Conservation (phyloP, 2,797 vertebrate genomes). For the Diceros bicornis region DNA sequence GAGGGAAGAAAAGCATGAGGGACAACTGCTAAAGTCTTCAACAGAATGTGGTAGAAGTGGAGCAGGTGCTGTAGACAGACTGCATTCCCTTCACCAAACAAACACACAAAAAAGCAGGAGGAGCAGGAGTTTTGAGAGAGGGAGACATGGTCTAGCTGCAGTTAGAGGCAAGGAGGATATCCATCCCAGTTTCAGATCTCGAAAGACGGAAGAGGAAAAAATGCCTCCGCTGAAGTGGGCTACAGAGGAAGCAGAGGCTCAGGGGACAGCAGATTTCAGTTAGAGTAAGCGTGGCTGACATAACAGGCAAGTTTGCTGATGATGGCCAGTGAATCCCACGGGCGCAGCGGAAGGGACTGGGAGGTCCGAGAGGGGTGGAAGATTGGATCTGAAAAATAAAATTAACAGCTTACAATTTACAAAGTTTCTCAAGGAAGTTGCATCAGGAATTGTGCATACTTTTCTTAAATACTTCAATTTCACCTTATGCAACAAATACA, state of each 20-base stretch:
- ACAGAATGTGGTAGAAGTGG: neutral
- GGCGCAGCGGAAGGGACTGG: neutral
- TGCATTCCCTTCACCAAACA: too few species aligned
- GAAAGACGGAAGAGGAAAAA: neutral
- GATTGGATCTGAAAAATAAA: neutral
- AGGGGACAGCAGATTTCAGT: neutral
- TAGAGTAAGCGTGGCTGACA: neutral
- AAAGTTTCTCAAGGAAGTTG: neutral
- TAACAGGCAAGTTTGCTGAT: neutral
- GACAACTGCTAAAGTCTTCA: neutral
- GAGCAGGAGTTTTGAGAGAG: neutral
- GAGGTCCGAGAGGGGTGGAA: neutral
- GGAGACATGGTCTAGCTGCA: neutral
- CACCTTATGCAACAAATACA: neutral
- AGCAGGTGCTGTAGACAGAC: neutral
- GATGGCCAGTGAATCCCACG: neutral
- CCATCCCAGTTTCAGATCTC: neutral
- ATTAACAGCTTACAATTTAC: neutral
- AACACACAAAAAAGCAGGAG: neutral
- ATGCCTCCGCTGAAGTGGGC: neutral
- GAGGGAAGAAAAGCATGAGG: neutral
- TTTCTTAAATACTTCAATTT: neutral
- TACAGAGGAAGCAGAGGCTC: neutral
- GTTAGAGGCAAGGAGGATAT: neutral
- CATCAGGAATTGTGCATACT: neutral